phyloP scores from a whole-genome alignment of 2,888 invertebrate species.

The Cephus rjabovi region DNA sequence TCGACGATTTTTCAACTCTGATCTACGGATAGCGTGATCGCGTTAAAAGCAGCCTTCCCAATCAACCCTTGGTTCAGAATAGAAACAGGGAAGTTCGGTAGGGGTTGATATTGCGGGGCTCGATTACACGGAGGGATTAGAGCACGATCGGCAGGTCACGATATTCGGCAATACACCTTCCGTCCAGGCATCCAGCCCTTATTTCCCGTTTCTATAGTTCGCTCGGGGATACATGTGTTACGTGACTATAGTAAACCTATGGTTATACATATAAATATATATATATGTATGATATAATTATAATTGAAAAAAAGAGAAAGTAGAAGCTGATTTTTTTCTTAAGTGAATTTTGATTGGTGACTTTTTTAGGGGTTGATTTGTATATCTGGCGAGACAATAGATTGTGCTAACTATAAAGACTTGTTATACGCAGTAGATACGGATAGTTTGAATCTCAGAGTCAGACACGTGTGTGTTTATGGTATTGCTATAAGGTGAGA shows the following conservation, averaged over 20 bases:
- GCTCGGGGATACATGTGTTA: background rate
- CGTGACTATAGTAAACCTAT: background rate
- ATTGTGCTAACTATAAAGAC: background rate
- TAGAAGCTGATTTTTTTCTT: background rate
- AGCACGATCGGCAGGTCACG: slow-evolving; percentile 48
- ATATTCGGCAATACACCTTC: slow-evolving; percentile 40
- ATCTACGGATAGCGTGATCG: slow-evolving; percentile 55
- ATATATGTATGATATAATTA: slow-evolving; percentile 2
- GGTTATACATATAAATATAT: no score
- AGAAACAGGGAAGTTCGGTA: slow-evolving; percentile 2
- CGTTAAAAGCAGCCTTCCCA: slow-evolving; percentile 29
- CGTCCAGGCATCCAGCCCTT: background rate
- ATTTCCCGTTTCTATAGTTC: background rate
- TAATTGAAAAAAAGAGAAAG: background rate
- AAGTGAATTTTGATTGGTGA: background rate
- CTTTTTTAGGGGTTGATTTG: background rate
- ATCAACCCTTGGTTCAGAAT: slow-evolving; percentile 32
- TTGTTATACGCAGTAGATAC: no score
- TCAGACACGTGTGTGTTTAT: no score
- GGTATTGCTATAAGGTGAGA: background rate
- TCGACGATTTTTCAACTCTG: slow-evolving; percentile 41
- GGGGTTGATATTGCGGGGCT: slow-evolving; percentile 23
- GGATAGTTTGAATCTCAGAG: no score
- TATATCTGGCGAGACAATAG: no score
- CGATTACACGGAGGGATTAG: slow-evolving; percentile 47